Evolutionary conservation across 2,888 invertebrate species (phyloP).

Genomic region (Dicycla oo): DNA sequence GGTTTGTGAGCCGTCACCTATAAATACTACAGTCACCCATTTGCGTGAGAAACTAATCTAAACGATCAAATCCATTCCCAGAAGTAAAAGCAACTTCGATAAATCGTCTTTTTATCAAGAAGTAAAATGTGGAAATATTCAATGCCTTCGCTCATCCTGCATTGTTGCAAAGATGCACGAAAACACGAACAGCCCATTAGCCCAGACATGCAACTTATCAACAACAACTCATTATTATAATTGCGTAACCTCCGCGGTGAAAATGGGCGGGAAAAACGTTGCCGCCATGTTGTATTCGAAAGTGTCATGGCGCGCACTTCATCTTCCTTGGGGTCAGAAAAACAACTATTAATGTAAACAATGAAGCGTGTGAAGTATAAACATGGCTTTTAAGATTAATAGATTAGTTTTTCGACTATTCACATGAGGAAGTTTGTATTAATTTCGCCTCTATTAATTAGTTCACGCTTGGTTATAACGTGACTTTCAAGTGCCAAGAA

Average conservation of each 20-base stretch:
- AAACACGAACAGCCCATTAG: conserved; percentile 53
- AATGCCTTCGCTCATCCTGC: conserved; percentile 25
- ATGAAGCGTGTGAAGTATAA: conserved; percentile 69
- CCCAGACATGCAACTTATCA: conserved; percentile 49
- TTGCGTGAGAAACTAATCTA: conserved; percentile 54
- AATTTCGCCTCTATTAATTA: conserved; percentile 33
- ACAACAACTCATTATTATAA: conserved; percentile 51
- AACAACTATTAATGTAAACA: conserved; percentile 63
- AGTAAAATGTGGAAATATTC: conserved; percentile 41
- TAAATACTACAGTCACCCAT: conserved; percentile 52
- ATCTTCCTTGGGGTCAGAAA: conserved; percentile 69
- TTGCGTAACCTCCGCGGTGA: conserved; percentile 63
- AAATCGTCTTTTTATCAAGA: conserved; percentile 34
- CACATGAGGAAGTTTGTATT: conserved; percentile 50
- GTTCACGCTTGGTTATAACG: conserved; percentile 13
- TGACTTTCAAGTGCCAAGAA: conserved; percentile 18
- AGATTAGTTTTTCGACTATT: conserved; percentile 48
- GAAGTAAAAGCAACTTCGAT: conserved; percentile 28
- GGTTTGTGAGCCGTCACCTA: conserved; percentile 18
- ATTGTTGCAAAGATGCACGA: conserved; percentile 47
- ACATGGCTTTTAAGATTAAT: conserved; percentile 59
- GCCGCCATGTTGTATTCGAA: conserved; percentile 75
- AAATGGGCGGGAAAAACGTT: conserved; percentile 77
- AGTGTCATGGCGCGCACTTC: conserved; percentile 73
- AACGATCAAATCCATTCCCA: conserved; percentile 35